Percentiles rank a stretch among this genome's conserved stretches.
Conservation (phyloP, 2,888 invertebrate genomes). For the Eupsilia transversa region DNA sequence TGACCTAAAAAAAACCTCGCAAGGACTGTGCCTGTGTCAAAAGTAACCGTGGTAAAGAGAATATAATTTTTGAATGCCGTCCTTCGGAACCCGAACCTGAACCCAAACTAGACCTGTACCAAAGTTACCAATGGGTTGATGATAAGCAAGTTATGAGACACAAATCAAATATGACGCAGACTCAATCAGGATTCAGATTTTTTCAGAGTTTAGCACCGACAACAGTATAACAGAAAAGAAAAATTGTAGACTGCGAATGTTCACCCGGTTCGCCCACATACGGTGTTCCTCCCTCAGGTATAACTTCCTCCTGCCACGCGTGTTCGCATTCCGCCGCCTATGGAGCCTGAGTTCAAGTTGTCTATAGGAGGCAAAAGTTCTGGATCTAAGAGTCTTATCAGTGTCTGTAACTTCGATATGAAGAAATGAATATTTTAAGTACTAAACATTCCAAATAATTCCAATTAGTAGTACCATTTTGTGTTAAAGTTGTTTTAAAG, state of each 20-base stretch:
- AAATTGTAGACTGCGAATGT: background rate
- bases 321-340: background rate
- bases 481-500: background rate
- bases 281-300: background rate
- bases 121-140: too few species aligned
- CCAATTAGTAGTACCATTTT: background rate
- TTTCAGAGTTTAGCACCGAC: background rate
- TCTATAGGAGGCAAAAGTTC: slow-evolving; percentile 75
- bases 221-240: background rate
- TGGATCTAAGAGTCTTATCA: slow-evolving; percentile 73
- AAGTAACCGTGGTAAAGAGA: slow-evolving; percentile 35
- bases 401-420: slow-evolving; percentile 75
- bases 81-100: background rate
- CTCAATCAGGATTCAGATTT: slow-evolving; percentile 77
- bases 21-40: slow-evolving; percentile 25
- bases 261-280: background rate
- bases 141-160: slow-evolving; percentile 52
- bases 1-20: background rate
- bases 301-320: background rate
- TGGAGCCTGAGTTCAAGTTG: slow-evolving; percentile 64
- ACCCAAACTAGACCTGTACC: too few species aligned
- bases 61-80: slow-evolving; percentile 44
- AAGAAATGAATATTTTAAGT: slow-evolving; percentile 33
- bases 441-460: background rate
- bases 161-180: slow-evolving; percentile 74